These are phyloP conservation scores for Papilio helenus DNA, from an alignment of 1,140 invertebrate genomes.

Conservation along the genomic window DNA sequence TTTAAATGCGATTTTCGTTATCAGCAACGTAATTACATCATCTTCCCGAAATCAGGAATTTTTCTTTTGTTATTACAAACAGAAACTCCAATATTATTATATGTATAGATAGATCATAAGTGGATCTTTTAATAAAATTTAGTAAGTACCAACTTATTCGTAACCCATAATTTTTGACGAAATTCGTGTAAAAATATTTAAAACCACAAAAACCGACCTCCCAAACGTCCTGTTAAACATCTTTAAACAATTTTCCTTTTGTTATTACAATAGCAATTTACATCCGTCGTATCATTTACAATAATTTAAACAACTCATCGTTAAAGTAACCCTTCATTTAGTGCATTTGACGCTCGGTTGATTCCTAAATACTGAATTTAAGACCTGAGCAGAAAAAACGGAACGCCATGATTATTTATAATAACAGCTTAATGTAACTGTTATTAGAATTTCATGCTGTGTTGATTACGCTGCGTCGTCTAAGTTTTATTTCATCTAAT, in stretches of 20 bases:
- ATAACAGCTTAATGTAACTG: slow-evolving; percentile 40
- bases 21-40: no score
- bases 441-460: slow-evolving; percentile 64
- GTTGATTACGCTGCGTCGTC: slow-evolving; percentile 33
- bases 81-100: no score
- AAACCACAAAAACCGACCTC: not conserved
- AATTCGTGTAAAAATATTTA: not conserved
- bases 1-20: no score
- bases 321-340: slow-evolving; percentile 52
- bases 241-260: not conserved
- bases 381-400: slow-evolving; percentile 34
- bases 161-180: not conserved
- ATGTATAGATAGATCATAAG: no score
- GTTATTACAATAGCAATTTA: slow-evolving; percentile 12
- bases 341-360: slow-evolving; percentile 57
- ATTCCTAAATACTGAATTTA: slow-evolving; percentile 53
- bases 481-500: not conserved
- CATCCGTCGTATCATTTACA: slow-evolving; percentile 23
- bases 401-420: slow-evolving; percentile 44
- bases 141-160: not conserved
- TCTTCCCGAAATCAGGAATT: no score
- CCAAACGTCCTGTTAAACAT: not conserved
- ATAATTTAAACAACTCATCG: slow-evolving; percentile 44
- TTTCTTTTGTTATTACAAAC: no score
- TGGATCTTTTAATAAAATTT: not conserved